Evolutionary conservation across 2,113 vertebrate species (phyloP).

Genomic region (Sialia sialis): DNA sequence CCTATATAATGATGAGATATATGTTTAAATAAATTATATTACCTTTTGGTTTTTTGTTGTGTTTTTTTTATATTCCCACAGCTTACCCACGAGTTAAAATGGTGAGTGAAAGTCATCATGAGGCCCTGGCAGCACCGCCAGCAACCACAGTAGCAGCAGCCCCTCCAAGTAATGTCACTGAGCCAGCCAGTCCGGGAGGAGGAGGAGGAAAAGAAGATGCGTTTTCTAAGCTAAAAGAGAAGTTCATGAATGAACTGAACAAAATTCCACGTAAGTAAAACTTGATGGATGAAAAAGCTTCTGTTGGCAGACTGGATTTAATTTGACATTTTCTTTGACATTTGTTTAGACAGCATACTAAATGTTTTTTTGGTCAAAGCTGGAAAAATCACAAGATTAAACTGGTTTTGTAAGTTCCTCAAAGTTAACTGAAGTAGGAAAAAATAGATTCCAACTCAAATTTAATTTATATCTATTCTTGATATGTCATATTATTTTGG

Average conservation of each 20-base stretch:
- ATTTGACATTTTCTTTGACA: not conserved
- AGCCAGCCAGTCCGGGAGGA: conserved; percentile 74
- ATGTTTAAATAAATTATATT: conserved; percentile 30
- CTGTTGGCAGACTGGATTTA: not conserved
- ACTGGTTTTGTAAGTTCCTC: not conserved
- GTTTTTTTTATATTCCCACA: conserved; percentile 17
- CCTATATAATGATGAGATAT: conserved; percentile 24
- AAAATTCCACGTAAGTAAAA: conserved; percentile 95
- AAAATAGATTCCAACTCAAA: not conserved
- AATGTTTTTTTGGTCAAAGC: not conserved
- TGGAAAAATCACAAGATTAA: not conserved
- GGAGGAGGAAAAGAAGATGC: conserved; percentile 86
- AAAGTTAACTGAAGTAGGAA: not conserved
- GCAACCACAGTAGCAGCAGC: conserved; percentile 75
- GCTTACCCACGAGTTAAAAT: conserved; percentile 62
- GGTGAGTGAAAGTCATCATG: conserved; percentile 88
- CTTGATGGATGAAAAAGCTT: not conserved
- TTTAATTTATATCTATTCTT: not conserved
- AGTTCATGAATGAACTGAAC: conserved; percentile 98
- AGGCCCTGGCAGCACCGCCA: conserved; percentile 87
- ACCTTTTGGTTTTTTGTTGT: not conserved
- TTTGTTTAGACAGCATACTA: not conserved
- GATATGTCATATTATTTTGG: not conserved
- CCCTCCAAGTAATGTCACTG: conserved; percentile 82
- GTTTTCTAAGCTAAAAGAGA: conserved; percentile 95